Evolutionary conservation across 2,888 invertebrate genomes (phyloP), one percentile per base, ranked within the genome.

Genomic region (Eretmocerus hayati): DNA sequence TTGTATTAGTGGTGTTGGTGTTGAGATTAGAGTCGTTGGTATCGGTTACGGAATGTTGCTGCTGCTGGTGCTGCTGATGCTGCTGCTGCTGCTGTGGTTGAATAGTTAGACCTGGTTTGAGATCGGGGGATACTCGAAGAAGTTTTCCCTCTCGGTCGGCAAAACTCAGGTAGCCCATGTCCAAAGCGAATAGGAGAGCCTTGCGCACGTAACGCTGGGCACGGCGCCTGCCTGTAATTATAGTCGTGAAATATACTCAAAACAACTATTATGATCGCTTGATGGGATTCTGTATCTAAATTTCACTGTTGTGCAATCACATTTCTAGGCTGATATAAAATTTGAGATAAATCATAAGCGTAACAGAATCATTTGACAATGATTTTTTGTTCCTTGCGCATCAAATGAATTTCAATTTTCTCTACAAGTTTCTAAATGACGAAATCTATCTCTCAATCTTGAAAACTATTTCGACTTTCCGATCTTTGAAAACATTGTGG

Each of bases 111-210:
- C 13, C 22, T 21, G 21, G n/a, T 15, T 35, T n/a, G 11, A 58
- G 43, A 6, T 50, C 52, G 2, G 58, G 48, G 3, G 64, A 58
- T 4, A 66, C 52, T 5, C 58, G 61, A 4, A 66, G 54, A 9
- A 60, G 46, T 47, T 57, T 61, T 5, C 65, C 63, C 18, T 59
- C 52, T 1, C 53, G 42, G 40, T 64, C 64, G 1, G 54, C 41
- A 1, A 61, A 62, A n/a, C 59, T 60, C 31, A 67, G 53, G 50
- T 64, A 66, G 32, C 66, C 66, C 20, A 58, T 57, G 36, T 58
- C 63, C 43, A 66, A 49, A 16, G 62, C 66, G 40, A 64, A 60
- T 1, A 61, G 55, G 19, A 67, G 52, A 2, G 61, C 64, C 32
- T 63, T 62, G 20, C 58, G 58, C 15, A 65, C 56, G 42, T 65